phyloP scores from a whole-genome alignment of 2,797 vertebrate species.

The Threskiornis aethiopicus region DNA sequence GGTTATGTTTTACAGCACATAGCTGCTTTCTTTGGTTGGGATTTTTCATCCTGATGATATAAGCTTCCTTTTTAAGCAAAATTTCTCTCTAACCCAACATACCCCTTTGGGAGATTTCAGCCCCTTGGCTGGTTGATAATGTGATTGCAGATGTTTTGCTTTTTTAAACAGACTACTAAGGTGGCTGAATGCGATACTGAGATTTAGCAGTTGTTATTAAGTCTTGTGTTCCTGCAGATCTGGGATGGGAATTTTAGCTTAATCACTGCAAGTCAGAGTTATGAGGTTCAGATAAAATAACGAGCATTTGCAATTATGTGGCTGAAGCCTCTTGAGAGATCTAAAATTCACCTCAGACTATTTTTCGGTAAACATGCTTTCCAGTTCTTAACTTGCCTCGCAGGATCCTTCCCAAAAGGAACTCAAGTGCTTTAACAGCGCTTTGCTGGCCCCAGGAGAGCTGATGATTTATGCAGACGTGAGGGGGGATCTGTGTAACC shows the following conservation, averaged over 20 bases:
- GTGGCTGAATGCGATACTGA: neutral
- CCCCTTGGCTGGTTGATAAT: neutral
- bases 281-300: neutral
- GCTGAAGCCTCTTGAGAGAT: neutral
- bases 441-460: neutral
- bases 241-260: constrained; percentile 17
- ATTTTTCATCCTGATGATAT: neutral
- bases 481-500: neutral
- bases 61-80: neutral
- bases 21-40: neutral
- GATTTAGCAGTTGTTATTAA: neutral
- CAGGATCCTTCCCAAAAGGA: neutral
- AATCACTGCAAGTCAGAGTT: neutral
- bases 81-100: neutral
- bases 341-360: neutral
- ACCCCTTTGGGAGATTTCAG: neutral
- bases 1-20: neutral
- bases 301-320: constrained; percentile 11
- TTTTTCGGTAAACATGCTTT: neutral
- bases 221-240: neutral
- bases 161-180: constrained; percentile 5
- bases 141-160: constrained; percentile 9
- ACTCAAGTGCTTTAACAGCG: neutral
- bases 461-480: neutral
- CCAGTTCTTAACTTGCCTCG: neutral